Conservation (phyloP, 2,113 vertebrate genomes). For the Strix uralensis region DNA sequence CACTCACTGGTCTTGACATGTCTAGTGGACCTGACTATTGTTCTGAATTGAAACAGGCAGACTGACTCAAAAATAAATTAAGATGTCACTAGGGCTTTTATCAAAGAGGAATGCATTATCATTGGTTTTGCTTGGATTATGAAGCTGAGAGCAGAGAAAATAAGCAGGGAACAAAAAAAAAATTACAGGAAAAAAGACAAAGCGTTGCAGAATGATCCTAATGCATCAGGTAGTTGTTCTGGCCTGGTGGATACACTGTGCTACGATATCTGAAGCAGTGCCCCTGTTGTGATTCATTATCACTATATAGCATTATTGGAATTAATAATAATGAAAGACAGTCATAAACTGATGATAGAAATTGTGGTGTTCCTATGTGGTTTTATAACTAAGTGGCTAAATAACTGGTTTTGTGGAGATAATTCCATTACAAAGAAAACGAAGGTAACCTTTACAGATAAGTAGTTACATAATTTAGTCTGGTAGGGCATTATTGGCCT, state of each 20-base stretch:
- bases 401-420: constrained; percentile 29
- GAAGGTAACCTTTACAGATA: constrained; percentile 53
- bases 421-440: constrained; percentile 47
- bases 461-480: constrained; percentile 26
- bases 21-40: background rate
- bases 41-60: constrained; percentile 1
- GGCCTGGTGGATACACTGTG: background rate
- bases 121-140: constrained; percentile 1
- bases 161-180: constrained; percentile 3
- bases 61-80: constrained; percentile 24
- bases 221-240: constrained; percentile 45
- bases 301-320: background rate
- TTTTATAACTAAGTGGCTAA: constrained; percentile 37
- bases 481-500: constrained; percentile 11
- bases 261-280: constrained; percentile 1
- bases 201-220: background rate
- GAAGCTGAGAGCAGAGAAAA: constrained; percentile 41
- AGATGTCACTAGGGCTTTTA: background rate
- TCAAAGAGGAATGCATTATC: constrained; percentile 22
- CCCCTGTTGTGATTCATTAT: constrained; percentile 31
- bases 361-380: constrained; percentile 10
- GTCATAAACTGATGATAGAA: constrained; percentile 29
- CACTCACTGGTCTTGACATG: background rate
- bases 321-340: constrained; percentile 36
- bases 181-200: background rate